Evolutionary conservation across 2,888 invertebrate species (phyloP), one percentile per base, ranked within the genome.

Genomic region (Sinelater perroti): DNA sequence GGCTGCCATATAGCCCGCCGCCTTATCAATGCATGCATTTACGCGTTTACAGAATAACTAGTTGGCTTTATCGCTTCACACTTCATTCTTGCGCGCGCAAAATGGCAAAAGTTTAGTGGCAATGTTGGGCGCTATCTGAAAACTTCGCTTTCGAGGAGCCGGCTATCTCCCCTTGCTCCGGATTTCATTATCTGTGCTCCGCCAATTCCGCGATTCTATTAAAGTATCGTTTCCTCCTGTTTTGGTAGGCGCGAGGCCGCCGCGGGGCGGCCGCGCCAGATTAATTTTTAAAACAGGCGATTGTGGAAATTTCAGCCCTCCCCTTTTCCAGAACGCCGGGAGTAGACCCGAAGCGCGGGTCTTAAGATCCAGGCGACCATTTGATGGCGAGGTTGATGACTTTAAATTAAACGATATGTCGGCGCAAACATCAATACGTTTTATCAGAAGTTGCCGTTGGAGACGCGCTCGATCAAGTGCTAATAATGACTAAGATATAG

Each of bases 1-100:
- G 54, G 38, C 47, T 46, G 36, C 38, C 35, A 52, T 40, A 44
- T 52, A 52, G 35, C 42, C 33, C 30, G 20, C 20, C 46, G 38
- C 38, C 54, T 54, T 54, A 54, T 54, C 54, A 31, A 40, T 36
- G 13, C 17, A 30, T 47, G 54, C 54, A 49, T 36, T 49, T 49
- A 49, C 47, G 24, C 47, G 47, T 28, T 49, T 40, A 51, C 55
- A 17, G 67, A 65, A 64, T 70, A 74, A 75, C 73, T 75, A 74
- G 74, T 73, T 73, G 69, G 71, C 68, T 74, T 75, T 75, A 75
- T 75, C 74, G 73, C 65, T 74, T 74, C 72, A 73, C 75, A 75
- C 74, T 75, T 73, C 73, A 67, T 74, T 71, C 72, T 72, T 69
- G 72, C 65, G 72, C 70, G 69, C 71, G 70, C 74, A 72, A 74